These are phyloP conservation scores for Allolobophora icterica DNA, from an alignment of 2,888 invertebrate species.

Conservation along the genomic window DNA sequence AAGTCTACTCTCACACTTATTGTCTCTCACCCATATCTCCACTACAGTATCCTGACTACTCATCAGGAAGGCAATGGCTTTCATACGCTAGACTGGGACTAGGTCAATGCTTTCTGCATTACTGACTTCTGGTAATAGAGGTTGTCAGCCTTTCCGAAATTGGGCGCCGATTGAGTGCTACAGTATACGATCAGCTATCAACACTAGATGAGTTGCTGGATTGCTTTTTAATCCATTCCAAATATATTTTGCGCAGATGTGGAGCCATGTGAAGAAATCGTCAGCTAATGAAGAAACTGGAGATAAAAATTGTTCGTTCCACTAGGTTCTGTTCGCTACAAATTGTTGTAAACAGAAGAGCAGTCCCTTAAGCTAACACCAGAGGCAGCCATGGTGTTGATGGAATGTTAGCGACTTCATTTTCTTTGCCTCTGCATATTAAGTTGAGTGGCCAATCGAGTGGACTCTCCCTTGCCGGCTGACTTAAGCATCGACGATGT, in stretches of 20 bases:
- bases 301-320: neutral
- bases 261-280: neutral
- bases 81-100: neutral
- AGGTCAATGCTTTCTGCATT: neutral
- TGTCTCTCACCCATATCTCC: neutral
- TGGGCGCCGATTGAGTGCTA: neutral
- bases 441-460: no score
- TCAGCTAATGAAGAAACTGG: neutral
- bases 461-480: no score
- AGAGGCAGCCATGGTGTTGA: no score
- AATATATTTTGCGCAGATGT: neutral
- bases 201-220: neutral
- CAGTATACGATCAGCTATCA: neutral
- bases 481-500: no score
- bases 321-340: no score
- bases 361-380: no score
- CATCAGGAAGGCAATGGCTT: neutral
- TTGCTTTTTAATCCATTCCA: slow-evolving; percentile 4
- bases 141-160: neutral
- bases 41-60: neutral
- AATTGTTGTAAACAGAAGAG: no score
- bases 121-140: neutral
- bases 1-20: neutral
- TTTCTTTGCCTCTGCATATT: no score
- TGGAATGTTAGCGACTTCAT: no score